Base-by-base conservation (phyloP, 1,140 invertebrate genomes). In the Pomphorhynchus laevis region DNA sequence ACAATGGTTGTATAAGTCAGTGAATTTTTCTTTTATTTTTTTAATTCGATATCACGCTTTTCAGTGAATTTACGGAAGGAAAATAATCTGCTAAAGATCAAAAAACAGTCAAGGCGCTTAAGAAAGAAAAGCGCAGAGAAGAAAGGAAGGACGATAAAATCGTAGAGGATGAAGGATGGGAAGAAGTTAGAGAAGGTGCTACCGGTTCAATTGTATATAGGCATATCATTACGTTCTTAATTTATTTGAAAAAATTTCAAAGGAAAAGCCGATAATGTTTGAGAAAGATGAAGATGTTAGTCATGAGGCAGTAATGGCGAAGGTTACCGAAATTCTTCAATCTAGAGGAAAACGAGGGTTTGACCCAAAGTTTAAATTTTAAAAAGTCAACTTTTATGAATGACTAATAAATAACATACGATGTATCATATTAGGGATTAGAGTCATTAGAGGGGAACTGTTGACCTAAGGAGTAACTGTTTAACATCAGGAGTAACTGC, bases 261-360 rank as follows among this genome's bases (percentile, higher is more conserved):
- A 56, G 54, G 60, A 64, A 44, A 64, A 63, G 47, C 75, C 76
- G 0, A 84, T 86, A 58, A 84, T 91, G 76, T 98, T 95, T 56
- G 72, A 73, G 18, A 86, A 91, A 55, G 79, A 95, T 57, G 75
- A 76, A 17, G 86, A 95, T 53, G 86, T 98, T 44, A 86, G 74
- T 53, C 66, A 71, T 36, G 67, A 67, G 14, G 64, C 74, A 3
- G 80, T 95, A 1, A 57, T 80, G 6, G 91, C 86, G 50, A 98
- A 98, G 55, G 56, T 95, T 21, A 65, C 62, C 4, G 89, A 98
- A 56, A 72, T 93, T n/a, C 67, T 84, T 48, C 72, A 80, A 0
- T 75, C 77, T 12, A 67, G 89, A 46, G 82, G 84, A 18, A 86
- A 89, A 53, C 86, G 89, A 51, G 53, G 53, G 0, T 64, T 58